Base-by-base conservation (phyloP, 2,888 invertebrate genomes). In the Nemapogon koenigi region DNA sequence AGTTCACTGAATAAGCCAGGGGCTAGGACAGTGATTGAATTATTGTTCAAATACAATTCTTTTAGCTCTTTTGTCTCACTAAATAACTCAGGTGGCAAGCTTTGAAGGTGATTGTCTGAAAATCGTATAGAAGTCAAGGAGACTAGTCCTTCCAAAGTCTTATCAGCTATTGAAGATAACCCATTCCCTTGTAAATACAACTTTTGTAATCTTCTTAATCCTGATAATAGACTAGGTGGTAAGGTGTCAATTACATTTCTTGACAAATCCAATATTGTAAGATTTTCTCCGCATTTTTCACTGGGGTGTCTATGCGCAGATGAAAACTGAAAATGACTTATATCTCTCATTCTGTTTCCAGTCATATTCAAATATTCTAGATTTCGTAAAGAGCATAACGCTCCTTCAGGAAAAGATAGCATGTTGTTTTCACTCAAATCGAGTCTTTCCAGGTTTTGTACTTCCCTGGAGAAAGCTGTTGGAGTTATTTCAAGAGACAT, bases 391-490 rank as follows among this genome's bases (percentile, higher is more conserved):
- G 89, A 85, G 55, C 91, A 91, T 40, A 91, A 71, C 14, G 87
- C 86, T 39, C 88, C 89, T 52, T 89, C 88, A 35, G 90, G 90
- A 53, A 91, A 81, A 46, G 82, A 83, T 82, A 89, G 85, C 82
- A 91, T 90, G 62, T 90, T 90, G 62, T 91, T 91, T 65, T 89
- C 86, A 45, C 88, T 88, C 11, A 91, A 70, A 63, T 91, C 90
- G 46, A 91, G 73, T 49, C 87, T 81, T 60, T 89, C 89, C 43
- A 91, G 71, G 47, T 87, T 83, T 46, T 84, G 83, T 13, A 90
- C 82, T 52, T 90, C 89, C 51, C 88, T 84, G 43, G 86, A 84
- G 61, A 90, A 89, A 26, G 89, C 88, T 37, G 87, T 85, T 11
- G 84, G 82, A 27, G 89, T 87, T 44, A 91, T 83, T 59, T 90